A percentile compares a stretch with the other conserved stretches of the same genome.
Evolutionary conservation across 2,888 invertebrate species (phyloP).

Genomic region (Pharmacophagus antenor): DNA sequence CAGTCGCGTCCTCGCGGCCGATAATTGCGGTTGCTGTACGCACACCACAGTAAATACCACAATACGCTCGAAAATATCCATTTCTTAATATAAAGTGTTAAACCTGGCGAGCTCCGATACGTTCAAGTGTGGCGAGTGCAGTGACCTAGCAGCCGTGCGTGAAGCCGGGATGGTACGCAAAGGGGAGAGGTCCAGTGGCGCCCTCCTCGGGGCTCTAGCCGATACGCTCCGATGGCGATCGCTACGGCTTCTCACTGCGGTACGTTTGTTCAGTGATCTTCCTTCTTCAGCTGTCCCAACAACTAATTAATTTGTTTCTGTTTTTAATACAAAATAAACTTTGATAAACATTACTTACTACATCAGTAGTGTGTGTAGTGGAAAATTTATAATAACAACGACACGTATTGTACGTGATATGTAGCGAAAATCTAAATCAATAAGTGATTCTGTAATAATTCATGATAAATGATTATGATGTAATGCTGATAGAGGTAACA

Average conservation of each 20-base stretch:
- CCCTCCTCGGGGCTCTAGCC: conserved; percentile 70
- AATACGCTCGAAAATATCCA: conserved; percentile 37
- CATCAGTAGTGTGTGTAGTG: too few relatives aligned
- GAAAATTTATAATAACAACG: background rate
- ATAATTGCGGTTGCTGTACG: conserved; percentile 72
- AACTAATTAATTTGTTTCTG: background rate
- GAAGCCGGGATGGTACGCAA: conserved; percentile 75
- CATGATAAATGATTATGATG: background rate
- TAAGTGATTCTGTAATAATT: background rate
- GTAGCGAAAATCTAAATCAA: background rate
- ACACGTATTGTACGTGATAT: background rate
- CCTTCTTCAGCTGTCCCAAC: conserved; percentile 21
- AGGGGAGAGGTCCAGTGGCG: conserved; percentile 69
- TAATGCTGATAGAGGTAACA: background rate
- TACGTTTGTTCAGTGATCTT: conserved; percentile 53
- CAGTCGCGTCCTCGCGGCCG: conserved; percentile 75
- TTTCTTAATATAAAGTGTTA: conserved; percentile 35
- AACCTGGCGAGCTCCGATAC: conserved; percentile 26
- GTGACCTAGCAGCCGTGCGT: conserved; percentile 74
- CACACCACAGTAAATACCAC: conserved; percentile 32
- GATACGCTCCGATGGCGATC: conserved; percentile 73
- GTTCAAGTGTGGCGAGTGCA: conserved; percentile 55
- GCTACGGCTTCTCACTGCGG: conserved; percentile 61
- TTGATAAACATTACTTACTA: background rate
- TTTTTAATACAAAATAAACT: background rate